Base-by-base conservation (phyloP, 2,888 invertebrate genomes). In the Sicus ferrugineus region DNA sequence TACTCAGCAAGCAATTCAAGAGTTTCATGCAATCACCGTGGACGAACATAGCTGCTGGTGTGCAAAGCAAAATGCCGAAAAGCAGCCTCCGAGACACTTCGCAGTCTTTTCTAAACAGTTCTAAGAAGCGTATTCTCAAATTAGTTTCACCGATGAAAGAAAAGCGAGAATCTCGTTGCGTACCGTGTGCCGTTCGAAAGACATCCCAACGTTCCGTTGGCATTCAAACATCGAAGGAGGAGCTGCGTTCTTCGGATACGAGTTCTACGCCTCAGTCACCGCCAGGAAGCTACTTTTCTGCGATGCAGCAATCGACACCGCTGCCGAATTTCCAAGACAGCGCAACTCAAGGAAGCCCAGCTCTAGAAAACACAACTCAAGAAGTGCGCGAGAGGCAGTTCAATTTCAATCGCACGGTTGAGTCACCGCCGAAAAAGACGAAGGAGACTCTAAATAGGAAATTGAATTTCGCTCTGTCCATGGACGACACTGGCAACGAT, bases 261-360 rank as follows among this genome's bases (percentile, higher is more conserved):
- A 70, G 66, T 9, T 68, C 70, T 42, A 73, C 71, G 9, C 77
- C 76, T 2, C 83, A 80, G 59, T 83, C 84, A 0, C 81, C 83
- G 9, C 83, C 84, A 1, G 84, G 83, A 3, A 83, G 84, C 67
- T 83, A 84, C 70, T 81, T 83, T 72, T 83, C 83, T 2, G 81
- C 81, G 0, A 76, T 81, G 4, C 81, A 81, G 9, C 74, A 75
- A 34, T 74, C 74, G 34, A 73, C 68, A 3, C 73, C 70, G n/a
- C 67, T 67, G 14, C 42, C 59, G 58, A 54, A 46, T 46, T 46
- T 21, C 64, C 46, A 48, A 23, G 16, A 9, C n/a, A 16, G n/a
- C n/a, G 46, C 9, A 3, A n/a, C n/a, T n/a, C n/a, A n/a, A n/a
- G n/a, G n/a, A n/a, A n/a, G n/a, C n/a, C n/a, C n/a, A n/a, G n/a